Conservation (phyloP, 2,113 vertebrate genomes). For the Melierax canorus region DNA sequence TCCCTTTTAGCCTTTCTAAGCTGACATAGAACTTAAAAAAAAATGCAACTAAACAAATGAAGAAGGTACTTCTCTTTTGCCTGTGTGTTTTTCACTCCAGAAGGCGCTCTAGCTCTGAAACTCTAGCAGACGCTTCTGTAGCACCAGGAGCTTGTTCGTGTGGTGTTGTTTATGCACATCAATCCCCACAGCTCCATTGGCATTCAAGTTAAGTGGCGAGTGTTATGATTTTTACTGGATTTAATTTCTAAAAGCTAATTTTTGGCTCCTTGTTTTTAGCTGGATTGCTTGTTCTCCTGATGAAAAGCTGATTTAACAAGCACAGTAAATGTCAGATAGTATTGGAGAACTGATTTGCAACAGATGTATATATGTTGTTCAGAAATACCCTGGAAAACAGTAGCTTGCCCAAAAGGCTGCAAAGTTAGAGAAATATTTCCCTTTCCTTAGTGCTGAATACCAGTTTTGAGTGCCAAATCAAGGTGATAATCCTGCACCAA, state of each 20-base stretch:
- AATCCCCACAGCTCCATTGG: neutral
- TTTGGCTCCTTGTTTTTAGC: neutral
- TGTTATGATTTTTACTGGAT: neutral
- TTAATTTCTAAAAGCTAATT: neutral
- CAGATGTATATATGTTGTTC: neutral
- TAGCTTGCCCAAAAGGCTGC: neutral
- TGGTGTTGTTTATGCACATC: neutral
- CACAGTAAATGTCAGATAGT: neutral
- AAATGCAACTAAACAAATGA: neutral
- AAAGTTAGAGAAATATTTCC: neutral
- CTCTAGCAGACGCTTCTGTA: neutral
- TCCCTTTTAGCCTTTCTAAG: neutral
- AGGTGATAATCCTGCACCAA: neutral
- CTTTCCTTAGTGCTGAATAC: neutral
- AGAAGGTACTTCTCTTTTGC: neutral
- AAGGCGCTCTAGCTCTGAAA: neutral
- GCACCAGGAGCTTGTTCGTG: neutral
- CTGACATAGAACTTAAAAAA: neutral
- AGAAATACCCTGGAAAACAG: neutral
- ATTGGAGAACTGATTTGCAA: neutral
- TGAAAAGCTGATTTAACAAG: neutral
- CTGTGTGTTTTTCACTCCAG: neutral
- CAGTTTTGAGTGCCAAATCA: neutral
- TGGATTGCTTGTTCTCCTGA: neutral
- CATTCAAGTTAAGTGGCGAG: neutral